A percentile compares a stretch with the other conserved stretches of the same genome.
Conservation (phyloP, 2,797 vertebrate genomes). For the Anolis apletophallus region DNA sequence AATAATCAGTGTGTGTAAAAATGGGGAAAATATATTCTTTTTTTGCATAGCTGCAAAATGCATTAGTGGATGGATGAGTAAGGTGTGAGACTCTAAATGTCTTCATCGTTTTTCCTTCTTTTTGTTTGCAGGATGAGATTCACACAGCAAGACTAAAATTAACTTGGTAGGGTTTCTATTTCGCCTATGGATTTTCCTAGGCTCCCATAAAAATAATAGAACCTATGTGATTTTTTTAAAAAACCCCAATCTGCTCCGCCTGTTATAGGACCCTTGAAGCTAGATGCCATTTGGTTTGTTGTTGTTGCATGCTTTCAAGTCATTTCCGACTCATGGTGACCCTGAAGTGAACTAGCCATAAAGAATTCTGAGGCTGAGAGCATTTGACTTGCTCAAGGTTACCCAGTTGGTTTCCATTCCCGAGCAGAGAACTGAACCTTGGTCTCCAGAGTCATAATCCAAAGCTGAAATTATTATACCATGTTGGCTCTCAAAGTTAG, state of each 20-base stretch:
- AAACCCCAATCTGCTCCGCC: background rate
- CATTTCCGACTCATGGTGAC: too few species aligned
- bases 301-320: too few species aligned
- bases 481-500: background rate
- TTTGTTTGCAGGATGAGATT: background rate
- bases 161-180: conserved; percentile 34
- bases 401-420: too few species aligned
- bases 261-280: background rate
- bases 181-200: conserved; percentile 3
- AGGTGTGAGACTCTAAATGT: background rate
- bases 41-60: background rate
- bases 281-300: accelerated
- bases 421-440: too few species aligned
- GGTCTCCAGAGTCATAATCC: too few species aligned
- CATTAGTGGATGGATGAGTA: background rate
- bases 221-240: background rate
- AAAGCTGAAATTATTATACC: too few species aligned
- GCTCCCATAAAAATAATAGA: accelerated
- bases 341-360: too few species aligned
- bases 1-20: background rate
- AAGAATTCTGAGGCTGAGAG: too few species aligned
- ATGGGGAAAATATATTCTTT: background rate
- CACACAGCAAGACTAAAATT: conserved; percentile 34
- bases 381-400: too few species aligned
- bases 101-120: background rate